These are phyloP conservation scores for Cataglyphis rosenhaueri DNA, from an alignment of 2,888 invertebrate species.

Conservation along the genomic window DNA sequence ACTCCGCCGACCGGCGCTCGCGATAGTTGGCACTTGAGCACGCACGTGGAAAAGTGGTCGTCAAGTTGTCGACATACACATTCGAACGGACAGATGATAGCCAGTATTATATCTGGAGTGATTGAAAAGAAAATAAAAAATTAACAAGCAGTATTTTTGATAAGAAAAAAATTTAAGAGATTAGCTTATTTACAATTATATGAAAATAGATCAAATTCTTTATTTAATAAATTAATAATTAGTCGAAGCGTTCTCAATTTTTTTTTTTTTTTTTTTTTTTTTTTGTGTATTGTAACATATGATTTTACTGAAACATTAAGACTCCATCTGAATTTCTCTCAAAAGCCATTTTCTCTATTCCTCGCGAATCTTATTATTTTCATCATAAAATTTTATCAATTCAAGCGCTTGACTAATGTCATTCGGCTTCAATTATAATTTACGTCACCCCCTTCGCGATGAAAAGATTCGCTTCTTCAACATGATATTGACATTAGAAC, in stretches of 20 bases:
- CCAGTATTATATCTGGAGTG: background rate
- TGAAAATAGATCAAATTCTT: background rate
- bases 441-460: background rate
- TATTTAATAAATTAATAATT: background rate
- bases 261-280: background rate
- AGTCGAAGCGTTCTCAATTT: background rate
- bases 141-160: background rate
- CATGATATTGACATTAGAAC: constrained; percentile 33
- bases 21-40: constrained; percentile 36
- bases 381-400: background rate
- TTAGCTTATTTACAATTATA: background rate
- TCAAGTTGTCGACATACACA: constrained; percentile 13
- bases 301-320: background rate
- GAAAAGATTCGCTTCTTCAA: constrained; percentile 18
- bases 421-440: constrained; percentile 9
- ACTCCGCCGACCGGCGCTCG: constrained; percentile 1
- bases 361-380: background rate
- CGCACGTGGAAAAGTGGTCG: constrained; percentile 24
- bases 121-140: background rate
- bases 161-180: background rate
- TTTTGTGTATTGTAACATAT: background rate
- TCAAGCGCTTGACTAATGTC: background rate
- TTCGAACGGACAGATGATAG: background rate
- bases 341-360: background rate
- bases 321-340: background rate